Evolutionary conservation across 1,140 invertebrate species (phyloP).

Genomic region (Papilio machaon): DNA sequence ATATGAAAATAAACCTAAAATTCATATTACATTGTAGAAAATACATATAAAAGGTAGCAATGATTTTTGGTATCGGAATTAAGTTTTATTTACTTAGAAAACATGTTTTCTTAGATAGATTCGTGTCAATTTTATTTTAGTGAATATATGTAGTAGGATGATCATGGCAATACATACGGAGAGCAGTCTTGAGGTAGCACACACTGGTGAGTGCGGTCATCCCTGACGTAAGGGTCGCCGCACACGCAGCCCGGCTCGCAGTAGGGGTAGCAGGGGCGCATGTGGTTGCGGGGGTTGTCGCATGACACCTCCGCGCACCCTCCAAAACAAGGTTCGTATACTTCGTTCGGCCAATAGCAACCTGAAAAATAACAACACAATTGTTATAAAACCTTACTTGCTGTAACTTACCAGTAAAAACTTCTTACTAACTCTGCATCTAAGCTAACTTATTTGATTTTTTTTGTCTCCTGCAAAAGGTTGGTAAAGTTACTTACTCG

Average conservation of each 20-base stretch:
- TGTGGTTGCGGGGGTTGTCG: constrained; percentile 74
- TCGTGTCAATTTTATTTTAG: neutral
- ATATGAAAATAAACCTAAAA: too few species aligned
- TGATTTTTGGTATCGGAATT: neutral
- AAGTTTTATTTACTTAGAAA: neutral
- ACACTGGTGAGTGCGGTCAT: constrained; percentile 75
- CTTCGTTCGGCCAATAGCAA: constrained; percentile 73
- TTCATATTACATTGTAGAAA: too few species aligned
- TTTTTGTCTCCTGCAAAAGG: neutral
- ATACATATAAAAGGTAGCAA: constrained; percentile 9
- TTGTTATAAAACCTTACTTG: neutral
- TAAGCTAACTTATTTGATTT: neutral
- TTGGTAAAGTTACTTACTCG: neutral
- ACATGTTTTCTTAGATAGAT: neutral
- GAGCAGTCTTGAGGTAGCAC: constrained; percentile 74
- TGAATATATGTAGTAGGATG: neutral
- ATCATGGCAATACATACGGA: constrained; percentile 56
- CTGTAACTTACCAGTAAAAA: neutral
- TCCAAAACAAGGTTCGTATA: constrained; percentile 74
- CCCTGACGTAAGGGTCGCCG: constrained; percentile 72
- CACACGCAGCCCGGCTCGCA: constrained; percentile 76
- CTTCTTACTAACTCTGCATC: neutral
- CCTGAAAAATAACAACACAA: constrained; percentile 50
- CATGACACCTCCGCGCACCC: constrained; percentile 75
- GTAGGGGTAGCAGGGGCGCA: constrained; percentile 75